phyloP scores from a whole-genome alignment of 2,888 invertebrate species.

The Galerucella pusilla region DNA sequence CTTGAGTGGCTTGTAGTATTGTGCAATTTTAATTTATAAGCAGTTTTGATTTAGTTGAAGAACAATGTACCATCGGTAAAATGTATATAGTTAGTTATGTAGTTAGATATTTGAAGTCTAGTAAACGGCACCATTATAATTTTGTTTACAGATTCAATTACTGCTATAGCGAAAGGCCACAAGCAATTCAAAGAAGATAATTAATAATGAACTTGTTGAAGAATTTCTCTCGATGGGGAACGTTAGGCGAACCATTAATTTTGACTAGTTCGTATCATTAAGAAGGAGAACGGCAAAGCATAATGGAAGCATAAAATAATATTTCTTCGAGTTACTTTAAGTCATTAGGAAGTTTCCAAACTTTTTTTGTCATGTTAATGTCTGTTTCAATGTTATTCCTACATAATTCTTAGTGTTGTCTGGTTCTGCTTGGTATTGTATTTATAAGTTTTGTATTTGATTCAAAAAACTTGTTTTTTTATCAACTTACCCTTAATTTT shows the following conservation, averaged over 20 bases:
- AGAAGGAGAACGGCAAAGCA: not conserved
- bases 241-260: constrained; percentile 25
- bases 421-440: not conserved
- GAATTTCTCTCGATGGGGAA: constrained; percentile 14
- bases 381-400: not conserved
- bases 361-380: constrained; percentile 22
- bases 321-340: constrained; percentile 14
- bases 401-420: not conserved
- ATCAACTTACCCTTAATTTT: too few species aligned
- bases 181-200: constrained; percentile 40
- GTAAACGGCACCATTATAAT: constrained; percentile 16
- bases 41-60: too few species aligned
- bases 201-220: constrained; percentile 34
- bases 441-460: constrained; percentile 5
- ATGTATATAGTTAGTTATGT: too few species aligned
- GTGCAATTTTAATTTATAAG: too few species aligned
- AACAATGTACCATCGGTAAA: too few species aligned
- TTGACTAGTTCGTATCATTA: constrained; percentile 21
- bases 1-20: too few species aligned
- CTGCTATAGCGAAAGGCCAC: constrained; percentile 40
- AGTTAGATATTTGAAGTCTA: not conserved
- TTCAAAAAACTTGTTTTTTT: too few species aligned
- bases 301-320: constrained; percentile 21
- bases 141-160: constrained; percentile 45
- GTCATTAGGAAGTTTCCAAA: constrained; percentile 23